Base-by-base conservation (phyloP, 2,113 vertebrate species). In the Acanthisitta chloris region DNA sequence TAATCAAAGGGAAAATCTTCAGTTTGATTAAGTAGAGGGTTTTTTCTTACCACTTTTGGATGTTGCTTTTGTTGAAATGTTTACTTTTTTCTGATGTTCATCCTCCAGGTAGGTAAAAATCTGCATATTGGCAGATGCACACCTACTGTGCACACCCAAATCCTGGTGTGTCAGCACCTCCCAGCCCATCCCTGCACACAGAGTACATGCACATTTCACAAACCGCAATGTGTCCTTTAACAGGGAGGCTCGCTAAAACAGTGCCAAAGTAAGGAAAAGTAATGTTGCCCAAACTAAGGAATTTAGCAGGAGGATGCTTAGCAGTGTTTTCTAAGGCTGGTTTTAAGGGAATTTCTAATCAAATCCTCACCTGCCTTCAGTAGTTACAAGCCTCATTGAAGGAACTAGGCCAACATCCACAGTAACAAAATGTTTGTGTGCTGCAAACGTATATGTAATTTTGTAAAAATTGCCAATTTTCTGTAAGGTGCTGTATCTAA, bases 61-160 rank as follows among this genome's bases (percentile, higher is more conserved):
- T 82, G 77, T 58, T 87, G 48, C 25, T 86, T 61, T 90, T 85
- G 38, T 76, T 49, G 29, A 84, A 87, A 83, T 69, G 76, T 79
- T 94, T 34, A 15, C 28, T 92, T 70, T 17, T n/a, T 86, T 90
- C 55, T 81, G 76, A 55, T 59, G 66, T 81, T 93, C 86, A 34
- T 58, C 92, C 72, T 86, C 51, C 82, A 93, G 93, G 94, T 95
- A 88, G 82, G 92, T 96, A 62, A 70, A 70, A 95, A 46, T 17
- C 61, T 88, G 51, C 80, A 46, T 13, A 11, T 9, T 85, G 45
- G 17, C 66, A 82, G 76, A 69, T 0, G 31, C 6, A 36, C 52
- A 62, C 66, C 65, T 85, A 14, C 59, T 73, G 78, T 45, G 65
- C 73, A 81, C 61, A 25, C 38, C 24, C 61, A 48, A 9, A 26